Conservation (phyloP, 2,888 invertebrate genomes). For the Spilosoma lubricipeda region DNA sequence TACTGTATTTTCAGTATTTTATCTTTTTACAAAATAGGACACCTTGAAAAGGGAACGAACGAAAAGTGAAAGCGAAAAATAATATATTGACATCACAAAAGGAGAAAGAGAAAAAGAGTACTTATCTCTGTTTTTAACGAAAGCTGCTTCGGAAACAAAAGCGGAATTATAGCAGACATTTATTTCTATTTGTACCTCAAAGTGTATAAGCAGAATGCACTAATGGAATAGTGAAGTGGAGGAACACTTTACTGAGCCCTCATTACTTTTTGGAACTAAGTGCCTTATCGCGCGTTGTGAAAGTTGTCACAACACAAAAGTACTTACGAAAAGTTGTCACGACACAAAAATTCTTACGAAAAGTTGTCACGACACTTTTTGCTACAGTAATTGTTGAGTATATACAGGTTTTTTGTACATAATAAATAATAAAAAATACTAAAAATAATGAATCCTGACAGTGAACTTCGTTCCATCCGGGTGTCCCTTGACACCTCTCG, state of each 20-base stretch:
- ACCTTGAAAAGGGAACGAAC: not conserved
- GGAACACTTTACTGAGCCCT: not conserved
- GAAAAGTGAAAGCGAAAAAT: not conserved
- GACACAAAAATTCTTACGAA: no score
- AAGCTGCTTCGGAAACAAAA: not conserved
- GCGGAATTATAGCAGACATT: conserved; percentile 3
- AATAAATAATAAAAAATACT: no score
- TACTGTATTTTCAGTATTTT: not conserved
- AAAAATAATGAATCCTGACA: no score
- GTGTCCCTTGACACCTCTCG: no score
- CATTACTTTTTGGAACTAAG: no score
- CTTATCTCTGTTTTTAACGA: conserved; percentile 5
- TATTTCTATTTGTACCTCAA: not conserved
- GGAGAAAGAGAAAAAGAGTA: not conserved
- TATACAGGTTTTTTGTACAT: no score
- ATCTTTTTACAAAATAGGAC: not conserved
- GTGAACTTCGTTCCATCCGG: no score
- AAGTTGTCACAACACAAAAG: no score
- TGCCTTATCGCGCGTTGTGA: no score
- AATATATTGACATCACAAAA: not conserved
- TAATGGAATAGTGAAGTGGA: not conserved
- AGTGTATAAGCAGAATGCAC: not conserved
- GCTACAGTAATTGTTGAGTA: no score
- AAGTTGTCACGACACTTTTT: no score
- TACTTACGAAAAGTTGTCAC: no score